These are phyloP conservation scores for Zosterops borbonicus DNA, from an alignment of 2,113 vertebrate species.

Conservation along the genomic window DNA sequence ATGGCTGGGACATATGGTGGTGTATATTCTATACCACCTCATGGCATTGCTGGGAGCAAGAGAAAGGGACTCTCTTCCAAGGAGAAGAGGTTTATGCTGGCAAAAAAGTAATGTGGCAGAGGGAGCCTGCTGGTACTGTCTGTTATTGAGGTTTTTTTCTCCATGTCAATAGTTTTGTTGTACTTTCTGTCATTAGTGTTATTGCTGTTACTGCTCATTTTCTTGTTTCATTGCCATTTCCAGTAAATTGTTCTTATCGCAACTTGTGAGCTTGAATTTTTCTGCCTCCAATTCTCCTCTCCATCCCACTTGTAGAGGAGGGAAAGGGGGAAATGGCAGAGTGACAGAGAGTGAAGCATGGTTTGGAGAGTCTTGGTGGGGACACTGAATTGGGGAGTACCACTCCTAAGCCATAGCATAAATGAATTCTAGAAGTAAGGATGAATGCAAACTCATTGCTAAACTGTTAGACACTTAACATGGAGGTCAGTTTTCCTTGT, in stretches of 20 bases:
- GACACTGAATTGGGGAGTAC: background rate
- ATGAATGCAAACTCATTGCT: background rate
- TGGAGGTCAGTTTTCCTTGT: background rate
- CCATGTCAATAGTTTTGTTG: background rate
- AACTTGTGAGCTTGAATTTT: background rate
- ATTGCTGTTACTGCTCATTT: background rate
- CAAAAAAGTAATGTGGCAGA: fast-evolving
- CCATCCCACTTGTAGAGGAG: background rate
- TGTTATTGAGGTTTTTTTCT: fast-evolving
- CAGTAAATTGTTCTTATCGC: background rate
- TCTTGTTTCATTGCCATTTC: background rate
- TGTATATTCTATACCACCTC: background rate
- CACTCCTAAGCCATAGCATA: background rate
- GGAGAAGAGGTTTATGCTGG: background rate
- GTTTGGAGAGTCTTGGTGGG: background rate
- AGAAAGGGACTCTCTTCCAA: background rate
- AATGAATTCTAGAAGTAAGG: background rate
- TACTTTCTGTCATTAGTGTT: background rate
- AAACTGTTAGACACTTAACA: background rate
- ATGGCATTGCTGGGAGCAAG: fast-evolving
- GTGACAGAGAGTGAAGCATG: background rate
- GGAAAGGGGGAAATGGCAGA: background rate
- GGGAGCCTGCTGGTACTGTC: background rate
- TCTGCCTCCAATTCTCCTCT: background rate
- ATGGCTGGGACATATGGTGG: too few species aligned